phyloP scores from a whole-genome alignment of 1,140 invertebrate species.

The Caenorhabditis remanei region DNA sequence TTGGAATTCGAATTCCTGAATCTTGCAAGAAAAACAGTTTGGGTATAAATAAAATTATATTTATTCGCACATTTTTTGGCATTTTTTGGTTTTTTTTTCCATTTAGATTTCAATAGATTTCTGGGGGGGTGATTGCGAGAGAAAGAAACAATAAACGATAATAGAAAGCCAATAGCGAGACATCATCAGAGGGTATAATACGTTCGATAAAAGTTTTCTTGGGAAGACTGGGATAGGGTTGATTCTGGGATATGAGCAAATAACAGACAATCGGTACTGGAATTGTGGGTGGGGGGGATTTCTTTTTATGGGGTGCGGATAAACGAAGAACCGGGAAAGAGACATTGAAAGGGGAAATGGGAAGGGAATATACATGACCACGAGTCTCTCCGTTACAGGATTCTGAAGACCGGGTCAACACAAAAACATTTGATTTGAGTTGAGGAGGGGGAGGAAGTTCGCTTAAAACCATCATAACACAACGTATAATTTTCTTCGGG shows the following conservation, averaged over 20 bases:
- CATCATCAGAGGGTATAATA: slow-evolving; percentile 52
- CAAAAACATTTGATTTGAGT: too few relatives aligned
- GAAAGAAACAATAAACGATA: neutral
- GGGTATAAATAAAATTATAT: slow-evolving; percentile 6
- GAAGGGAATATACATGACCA: neutral
- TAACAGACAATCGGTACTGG: slow-evolving; percentile 32
- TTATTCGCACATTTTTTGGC: slow-evolving; percentile 54
- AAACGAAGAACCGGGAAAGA: slow-evolving; percentile 21
- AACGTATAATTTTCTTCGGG: slow-evolving; percentile 48
- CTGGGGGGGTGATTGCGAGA: slow-evolving; percentile 12
- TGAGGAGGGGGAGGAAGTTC: slow-evolving; percentile 32
- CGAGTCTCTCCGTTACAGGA: neutral
- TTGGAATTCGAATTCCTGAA: too few relatives aligned
- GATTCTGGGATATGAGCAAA: slow-evolving; percentile 26
- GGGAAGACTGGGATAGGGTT: slow-evolving; percentile 1
- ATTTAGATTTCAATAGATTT: slow-evolving; percentile 23
- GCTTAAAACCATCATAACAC: slow-evolving; percentile 54
- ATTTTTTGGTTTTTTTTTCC: slow-evolving; percentile 43
- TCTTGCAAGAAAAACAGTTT: neutral
- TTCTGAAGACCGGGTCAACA: slow-evolving; percentile 10
- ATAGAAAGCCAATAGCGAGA: slow-evolving; percentile 39
- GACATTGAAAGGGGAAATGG: slow-evolving; percentile 42
- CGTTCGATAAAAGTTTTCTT: slow-evolving; percentile 42
- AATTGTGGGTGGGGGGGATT: neutral
- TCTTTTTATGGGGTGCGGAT: slow-evolving; percentile 25